Evolutionary conservation across 2,888 invertebrate genomes (phyloP).

Genomic region (Drosophila buzzatii): DNA sequence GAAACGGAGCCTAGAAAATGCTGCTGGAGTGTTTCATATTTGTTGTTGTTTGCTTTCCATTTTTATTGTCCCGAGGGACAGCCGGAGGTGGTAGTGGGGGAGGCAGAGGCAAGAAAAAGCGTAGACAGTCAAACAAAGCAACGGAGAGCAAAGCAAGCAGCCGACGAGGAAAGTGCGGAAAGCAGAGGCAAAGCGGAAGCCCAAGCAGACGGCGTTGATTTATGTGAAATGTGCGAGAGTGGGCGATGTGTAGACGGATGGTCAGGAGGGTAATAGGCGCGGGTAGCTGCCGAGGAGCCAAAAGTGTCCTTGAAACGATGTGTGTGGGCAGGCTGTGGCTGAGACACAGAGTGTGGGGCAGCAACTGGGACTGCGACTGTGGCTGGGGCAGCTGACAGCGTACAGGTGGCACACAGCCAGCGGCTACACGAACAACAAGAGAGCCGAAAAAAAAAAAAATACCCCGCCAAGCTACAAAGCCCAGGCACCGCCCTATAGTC

Average conservation of each 20-base stretch:
- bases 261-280: not conserved
- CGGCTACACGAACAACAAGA: slow-evolving; percentile 23
- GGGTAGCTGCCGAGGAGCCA: slow-evolving; percentile 20
- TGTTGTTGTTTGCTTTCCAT: slow-evolving; percentile 13
- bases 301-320: slow-evolving; percentile 69
- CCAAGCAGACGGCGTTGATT: slow-evolving; percentile 65
- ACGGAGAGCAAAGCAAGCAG: slow-evolving; percentile 14
- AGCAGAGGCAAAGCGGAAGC: slow-evolving; percentile 41
- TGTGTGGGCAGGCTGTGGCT: not conserved
- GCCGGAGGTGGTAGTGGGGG: not conserved
- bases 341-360: not conserved
- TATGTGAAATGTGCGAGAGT: slow-evolving; percentile 40
- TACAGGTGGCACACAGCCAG: slow-evolving; percentile 77
- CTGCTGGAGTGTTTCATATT: slow-evolving; percentile 31
- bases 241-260: not conserved
- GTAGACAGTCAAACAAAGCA: slow-evolving; percentile 33
- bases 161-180: slow-evolving; percentile 1
- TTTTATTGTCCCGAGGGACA: slow-evolving; percentile 33
- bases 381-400: slow-evolving; percentile 14
- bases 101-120: slow-evolving; percentile 9
- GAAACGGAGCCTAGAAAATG: slow-evolving; percentile 48
- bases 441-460: not conserved
- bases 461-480: slow-evolving; percentile 7
- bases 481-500: not conserved
- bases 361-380: not conserved